These are phyloP conservation scores for Hyalella azteca DNA, from an alignment of 2,888 invertebrate species.

Conservation along the genomic window DNA sequence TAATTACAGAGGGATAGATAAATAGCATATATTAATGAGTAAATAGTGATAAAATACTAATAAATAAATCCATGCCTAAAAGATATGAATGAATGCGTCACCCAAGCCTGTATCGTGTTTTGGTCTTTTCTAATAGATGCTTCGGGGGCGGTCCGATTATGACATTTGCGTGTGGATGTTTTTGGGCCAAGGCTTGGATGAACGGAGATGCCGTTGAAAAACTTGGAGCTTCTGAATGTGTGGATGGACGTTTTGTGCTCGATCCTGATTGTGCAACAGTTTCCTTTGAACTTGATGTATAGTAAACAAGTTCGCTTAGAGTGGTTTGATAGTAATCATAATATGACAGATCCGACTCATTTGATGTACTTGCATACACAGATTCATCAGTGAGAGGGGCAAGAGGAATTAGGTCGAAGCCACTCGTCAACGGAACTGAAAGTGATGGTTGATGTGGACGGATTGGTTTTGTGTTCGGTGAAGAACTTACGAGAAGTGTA, in stretches of 20 bases:
- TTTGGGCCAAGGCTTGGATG: background rate
- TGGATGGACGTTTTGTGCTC: background rate
- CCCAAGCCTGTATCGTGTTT: background rate
- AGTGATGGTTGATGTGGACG: background rate
- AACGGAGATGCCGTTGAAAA: background rate
- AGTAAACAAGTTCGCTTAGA: no score
- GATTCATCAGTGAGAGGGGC: background rate
- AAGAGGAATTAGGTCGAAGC: background rate
- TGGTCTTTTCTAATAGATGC: background rate
- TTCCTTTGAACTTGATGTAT: no score
- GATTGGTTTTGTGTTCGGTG: background rate
- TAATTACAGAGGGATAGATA: no score
- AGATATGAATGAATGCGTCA: background rate
- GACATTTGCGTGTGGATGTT: slow-evolving; percentile 8
- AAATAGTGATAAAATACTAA: background rate
- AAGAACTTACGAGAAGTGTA: background rate
- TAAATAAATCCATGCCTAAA: background rate
- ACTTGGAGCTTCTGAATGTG: background rate
- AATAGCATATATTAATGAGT: no score
- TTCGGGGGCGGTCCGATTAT: slow-evolving; percentile 22
- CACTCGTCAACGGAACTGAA: background rate
- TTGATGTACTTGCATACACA: background rate
- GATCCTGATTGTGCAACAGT: no score
- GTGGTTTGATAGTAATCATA: background rate
- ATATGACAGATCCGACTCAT: background rate